Evolutionary conservation across 2,797 vertebrate species (phyloP).

Genomic region (Tadarida brasiliensis): DNA sequence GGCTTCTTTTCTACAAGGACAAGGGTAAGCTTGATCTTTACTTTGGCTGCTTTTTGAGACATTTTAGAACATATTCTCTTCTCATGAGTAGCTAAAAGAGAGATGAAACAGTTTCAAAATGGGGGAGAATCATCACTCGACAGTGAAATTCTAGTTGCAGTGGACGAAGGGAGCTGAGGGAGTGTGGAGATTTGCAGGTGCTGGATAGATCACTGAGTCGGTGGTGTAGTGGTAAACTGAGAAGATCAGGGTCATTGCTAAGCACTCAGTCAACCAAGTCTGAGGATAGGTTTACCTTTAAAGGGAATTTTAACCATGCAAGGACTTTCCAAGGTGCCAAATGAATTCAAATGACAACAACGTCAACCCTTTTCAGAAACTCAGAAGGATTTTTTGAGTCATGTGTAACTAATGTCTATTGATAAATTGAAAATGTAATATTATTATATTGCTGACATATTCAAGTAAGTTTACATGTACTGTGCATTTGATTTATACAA

Average conservation of each 20-base stretch:
- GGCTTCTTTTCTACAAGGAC: constrained; percentile 13
- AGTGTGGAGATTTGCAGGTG: not conserved
- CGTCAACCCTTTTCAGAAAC: not conserved
- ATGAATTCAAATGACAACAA: not conserved
- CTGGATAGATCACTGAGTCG: not conserved
- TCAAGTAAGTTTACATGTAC: constrained; percentile 23
- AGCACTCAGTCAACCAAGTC: not conserved
- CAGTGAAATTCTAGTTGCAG: not conserved
- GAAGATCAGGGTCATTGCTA: not conserved
- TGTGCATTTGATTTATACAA: not conserved
- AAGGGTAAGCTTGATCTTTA: constrained; percentile 1
- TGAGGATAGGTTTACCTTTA: not conserved
- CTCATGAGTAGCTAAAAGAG: not conserved
- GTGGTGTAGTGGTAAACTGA: not conserved
- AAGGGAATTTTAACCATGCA: not conserved
- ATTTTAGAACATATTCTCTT: constrained; percentile 6
- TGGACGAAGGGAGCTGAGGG: not conserved
- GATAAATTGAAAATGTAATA: constrained; percentile 37
- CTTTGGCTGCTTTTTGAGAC: not conserved
- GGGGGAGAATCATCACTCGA: not conserved
- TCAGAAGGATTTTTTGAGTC: not conserved
- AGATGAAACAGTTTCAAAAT: not conserved
- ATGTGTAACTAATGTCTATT: not conserved
- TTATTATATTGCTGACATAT: not conserved
- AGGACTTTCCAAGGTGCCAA: not conserved